Base-by-base conservation (phyloP, 1,140 invertebrate species). In the Zeugodacus cucurbitae region DNA sequence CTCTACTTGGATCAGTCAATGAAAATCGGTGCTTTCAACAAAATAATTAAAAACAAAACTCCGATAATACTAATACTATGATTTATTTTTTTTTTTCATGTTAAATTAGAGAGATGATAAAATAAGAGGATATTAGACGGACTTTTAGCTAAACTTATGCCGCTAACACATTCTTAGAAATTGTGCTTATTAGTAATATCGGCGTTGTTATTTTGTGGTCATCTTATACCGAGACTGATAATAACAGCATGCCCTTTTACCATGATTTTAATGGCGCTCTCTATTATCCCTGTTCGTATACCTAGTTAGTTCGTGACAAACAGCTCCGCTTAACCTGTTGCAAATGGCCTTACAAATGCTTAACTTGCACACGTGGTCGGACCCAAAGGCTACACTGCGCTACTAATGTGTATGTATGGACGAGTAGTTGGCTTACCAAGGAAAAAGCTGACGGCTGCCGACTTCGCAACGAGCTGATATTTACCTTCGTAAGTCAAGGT, bases 271-370 rank as follows among this genome's bases (percentile, higher is more conserved):
- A 32, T n/a, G 62, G 29, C 62, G 44, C 44, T 48, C 44, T 48
- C 44, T 48, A 48, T 48, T 48, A 48, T 10, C 44, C 1, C 11
- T 54, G 20, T 54, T 4, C 7, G 20, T 59, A n/a, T 59, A 59
- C 58, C 1, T n/a, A 59, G 58, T 7, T 59, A n/a, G n/a, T 26
- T 26, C n/a, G 58, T 86, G 54, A 26, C 85, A n/a, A 20, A 7
- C 29, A 20, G 29, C 10, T 41, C n/a, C 7, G n/a, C 58, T 62
- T 44, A 87, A 87, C 85, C 48, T 87, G 85, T 87, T 87, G 85
- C 85, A 59, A 62, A 59, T 87, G 85, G 29, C 85, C 57, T 87
- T 34, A 88, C 6, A 70, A 32, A 20, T 34, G 22, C 22, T 22
- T 88, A 48, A 22, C 34, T 74, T 74, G 10, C 22, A n/a, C n/a